These are phyloP conservation scores for Hafferia zeledoni DNA, from an alignment of 2,797 vertebrate genomes.

Conservation along the genomic window DNA sequence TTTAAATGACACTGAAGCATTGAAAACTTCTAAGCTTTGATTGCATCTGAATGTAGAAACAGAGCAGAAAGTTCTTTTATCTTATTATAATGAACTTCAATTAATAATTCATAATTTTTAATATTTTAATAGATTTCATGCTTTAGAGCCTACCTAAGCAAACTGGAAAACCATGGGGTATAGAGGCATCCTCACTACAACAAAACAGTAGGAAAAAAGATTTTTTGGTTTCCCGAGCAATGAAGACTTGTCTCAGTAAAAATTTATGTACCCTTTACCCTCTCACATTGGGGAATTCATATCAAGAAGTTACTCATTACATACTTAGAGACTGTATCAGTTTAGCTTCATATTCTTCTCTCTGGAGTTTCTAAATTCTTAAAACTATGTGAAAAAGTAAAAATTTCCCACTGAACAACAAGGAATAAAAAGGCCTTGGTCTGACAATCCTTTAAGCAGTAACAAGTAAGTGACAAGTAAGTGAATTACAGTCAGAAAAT, in stretches of 20 bases:
- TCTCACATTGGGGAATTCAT: not conserved
- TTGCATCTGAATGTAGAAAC: not conserved
- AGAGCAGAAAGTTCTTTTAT: not conserved
- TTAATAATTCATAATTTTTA: slow-evolving; percentile 60
- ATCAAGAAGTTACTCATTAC: not conserved
- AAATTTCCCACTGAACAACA: not conserved
- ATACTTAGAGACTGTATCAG: not conserved
- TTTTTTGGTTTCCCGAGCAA: slow-evolving; percentile 2
- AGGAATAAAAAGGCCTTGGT: not conserved
- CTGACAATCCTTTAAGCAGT: not conserved
- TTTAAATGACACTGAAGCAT: slow-evolving; percentile 4
- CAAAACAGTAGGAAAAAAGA: not conserved
- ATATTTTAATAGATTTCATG: slow-evolving; percentile 54
- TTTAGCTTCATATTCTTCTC: not conserved
- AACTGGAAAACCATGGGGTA: slow-evolving; percentile 13
- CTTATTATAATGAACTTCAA: slow-evolving; percentile 13
- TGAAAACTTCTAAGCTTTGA: not conserved
- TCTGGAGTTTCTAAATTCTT: not conserved
- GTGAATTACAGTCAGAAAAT: not conserved
- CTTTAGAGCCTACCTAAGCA: not conserved
- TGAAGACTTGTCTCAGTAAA: slow-evolving; percentile 6
- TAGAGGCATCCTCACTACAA: not conserved
- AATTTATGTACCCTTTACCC: slow-evolving; percentile 14
- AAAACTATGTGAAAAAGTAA: not conserved
- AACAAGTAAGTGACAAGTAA: not conserved